These are phyloP conservation scores for Chinchilla lanigera DNA, from an alignment of 2,113 vertebrate genomes.

Conservation along the genomic window DNA sequence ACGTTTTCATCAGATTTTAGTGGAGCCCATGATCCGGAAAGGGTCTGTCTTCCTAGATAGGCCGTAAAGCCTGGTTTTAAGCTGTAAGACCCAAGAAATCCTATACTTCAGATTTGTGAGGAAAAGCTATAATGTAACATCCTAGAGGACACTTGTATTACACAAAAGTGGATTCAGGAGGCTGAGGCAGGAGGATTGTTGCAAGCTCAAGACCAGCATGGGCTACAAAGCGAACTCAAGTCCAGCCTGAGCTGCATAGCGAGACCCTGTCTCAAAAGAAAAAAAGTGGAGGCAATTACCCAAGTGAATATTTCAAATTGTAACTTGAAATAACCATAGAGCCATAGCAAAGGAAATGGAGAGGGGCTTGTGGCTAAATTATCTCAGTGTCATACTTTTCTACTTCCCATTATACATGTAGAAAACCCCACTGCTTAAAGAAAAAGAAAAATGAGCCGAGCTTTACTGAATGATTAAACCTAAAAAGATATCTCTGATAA, in stretches of 20 bases:
- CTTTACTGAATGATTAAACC: conserved; percentile 53
- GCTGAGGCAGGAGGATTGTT: too few species aligned
- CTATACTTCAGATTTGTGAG: conserved; percentile 53
- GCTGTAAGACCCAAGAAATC: neutral
- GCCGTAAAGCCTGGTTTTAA: conserved; percentile 1
- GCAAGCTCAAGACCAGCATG: too few species aligned
- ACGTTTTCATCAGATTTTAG: too few species aligned
- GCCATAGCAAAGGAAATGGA: conserved; percentile 31
- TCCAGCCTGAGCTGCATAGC: too few species aligned
- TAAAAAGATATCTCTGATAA: conserved; percentile 20
- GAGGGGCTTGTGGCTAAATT: neutral
- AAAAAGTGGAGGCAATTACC: neutral
- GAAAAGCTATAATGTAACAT: conserved; percentile 13
- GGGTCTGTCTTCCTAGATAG: neutral
- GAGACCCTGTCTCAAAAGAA: too few species aligned
- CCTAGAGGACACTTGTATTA: conserved; percentile 8
- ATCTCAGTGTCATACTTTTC: neutral
- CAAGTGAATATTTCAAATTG: conserved; percentile 42
- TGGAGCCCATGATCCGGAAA: neutral
- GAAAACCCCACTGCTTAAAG: conserved; percentile 32
- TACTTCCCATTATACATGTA: conserved; percentile 5
- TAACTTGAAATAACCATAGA: conserved; percentile 48
- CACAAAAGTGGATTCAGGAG: neutral
- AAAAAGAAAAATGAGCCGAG: conserved; percentile 48
- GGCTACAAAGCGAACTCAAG: too few species aligned